Base-by-base conservation (phyloP, 2,113 vertebrate species). In the Alaudala cheleensis region DNA sequence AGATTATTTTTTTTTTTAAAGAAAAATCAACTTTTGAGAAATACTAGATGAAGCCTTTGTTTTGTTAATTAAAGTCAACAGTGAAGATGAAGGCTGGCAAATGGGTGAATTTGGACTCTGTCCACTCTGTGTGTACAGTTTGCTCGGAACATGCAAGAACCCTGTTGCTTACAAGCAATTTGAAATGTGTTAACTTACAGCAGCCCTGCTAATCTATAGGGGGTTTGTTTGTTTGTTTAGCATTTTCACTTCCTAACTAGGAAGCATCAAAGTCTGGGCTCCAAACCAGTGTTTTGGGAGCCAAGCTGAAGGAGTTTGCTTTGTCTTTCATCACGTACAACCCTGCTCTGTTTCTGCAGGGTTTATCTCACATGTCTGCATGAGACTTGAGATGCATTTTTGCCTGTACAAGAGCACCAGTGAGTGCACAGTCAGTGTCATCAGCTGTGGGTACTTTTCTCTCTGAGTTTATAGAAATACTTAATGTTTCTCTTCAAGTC, bases 231-330 rank as follows among this genome's bases (percentile, higher is more conserved):
- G 44, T 14, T 92, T 90, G 57, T 62, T 93, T 18, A 90, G 56
- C 29, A 70, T 91, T 95, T 93, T 78, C 62, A 72, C 26, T 94
- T 86, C 61, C 84, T 77, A 73, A 82, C 29, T 28, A 67, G 82
- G 31, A 81, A 91, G 12, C 67, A 73, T 80, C 62, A 26, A 91
- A 90, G 42, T n/a, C 77, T 74, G 71, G 78, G 71, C 79, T 86
- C 40, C 33, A 58, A 61, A 66, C 45, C 78, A 80, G 78, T 23
- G 40, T 53, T 93, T 76, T 61, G 62, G 81, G 49, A 94, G 93
- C 53, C 62, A 72, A 61, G 23, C 40, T 78, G 37, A 79, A 88
- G 57, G 82, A 86, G 40, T 77, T 71, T 57, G 12, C 53, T 61
- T 81, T 85, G 58, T 80, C 49, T 89, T 91, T 76, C 33, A 42